Base-by-base conservation (phyloP, 1,140 invertebrate species). In the Drosophila nasuta region DNA sequence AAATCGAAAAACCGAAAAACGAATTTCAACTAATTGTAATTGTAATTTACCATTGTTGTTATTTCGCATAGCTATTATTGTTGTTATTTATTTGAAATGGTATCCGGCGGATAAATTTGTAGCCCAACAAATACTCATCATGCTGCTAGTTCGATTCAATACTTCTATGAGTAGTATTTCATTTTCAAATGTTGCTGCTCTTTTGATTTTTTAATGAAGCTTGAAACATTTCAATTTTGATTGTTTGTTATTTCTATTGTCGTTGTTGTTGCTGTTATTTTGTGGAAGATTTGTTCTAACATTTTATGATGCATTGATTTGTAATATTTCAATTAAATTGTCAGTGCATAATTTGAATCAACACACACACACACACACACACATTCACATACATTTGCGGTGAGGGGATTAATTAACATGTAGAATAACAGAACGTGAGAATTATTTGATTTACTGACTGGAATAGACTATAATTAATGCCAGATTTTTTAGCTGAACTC, bases 241-340 rank as follows among this genome's bases (percentile, higher is more conserved):
- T 66, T 71, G 73, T 65, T 64, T 76, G 70, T 82, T 82, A 62
- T 79, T 82, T 75, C 71, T 56, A 56, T 38, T 69, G 59, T 54
- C 60, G 48, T 46, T 77, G 13, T 74, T 85, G 43, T 46, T 77
- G 13, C 65, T 85, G 74, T 71, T 82, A 79, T 73, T 77, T 80
- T 72, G 81, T 87, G 66, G 63, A 77, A 69, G 80, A 77, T 87
- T 88, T 88, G 77, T 83, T 87, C 82, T 86, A 86, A 86, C 68
- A 87, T 75, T 83, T 86, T 86, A 87, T 86, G 79, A 77, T 66
- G 82, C 82, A 86, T 76, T 56, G 82, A 86, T 87, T 86, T 86
- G 82, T 81, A 88, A 83, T 88, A 89, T 89, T 89, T 88, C 74
- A 88, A 89, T 88, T 88, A 83, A 83, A 86, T 87, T 87, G 79